These are phyloP conservation scores for Ceratitis capitata DNA, from an alignment of 1,140 invertebrate species.

Conservation along the genomic window DNA sequence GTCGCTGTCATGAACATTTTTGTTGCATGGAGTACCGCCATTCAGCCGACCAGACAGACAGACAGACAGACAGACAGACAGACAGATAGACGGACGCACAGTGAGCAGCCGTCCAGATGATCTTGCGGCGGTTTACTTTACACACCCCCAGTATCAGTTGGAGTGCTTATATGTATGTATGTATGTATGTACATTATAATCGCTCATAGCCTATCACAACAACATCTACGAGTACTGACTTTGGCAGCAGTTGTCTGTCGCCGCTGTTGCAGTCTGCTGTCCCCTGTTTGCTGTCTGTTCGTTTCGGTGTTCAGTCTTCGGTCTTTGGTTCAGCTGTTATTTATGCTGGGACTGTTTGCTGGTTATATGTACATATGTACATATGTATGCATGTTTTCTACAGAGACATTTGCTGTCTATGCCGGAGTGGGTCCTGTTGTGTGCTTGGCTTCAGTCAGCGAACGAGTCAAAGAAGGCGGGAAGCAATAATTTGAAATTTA, in stretches of 20 bases:
- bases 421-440: too few species aligned
- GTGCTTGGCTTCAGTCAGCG: neutral
- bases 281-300: neutral
- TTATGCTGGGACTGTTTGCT: neutral
- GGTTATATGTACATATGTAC: neutral
- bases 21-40: neutral
- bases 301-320: neutral
- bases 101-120: neutral
- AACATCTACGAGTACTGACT: neutral
- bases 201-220: neutral
- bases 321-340: too few species aligned
- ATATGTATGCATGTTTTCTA: too few species aligned
- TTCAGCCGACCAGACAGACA: neutral
- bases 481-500: slow-evolving; percentile 14
- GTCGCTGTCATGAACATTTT: neutral
- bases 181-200: too few species aligned
- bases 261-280: slow-evolving; percentile 55
- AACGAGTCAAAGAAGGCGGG: neutral
- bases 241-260: slow-evolving; percentile 44
- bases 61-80: neutral
- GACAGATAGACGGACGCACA: neutral
- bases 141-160: neutral
- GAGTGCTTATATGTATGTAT: too few species aligned
- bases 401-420: neutral
- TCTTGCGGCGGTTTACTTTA: neutral